These are phyloP conservation scores for Ferrisia virgata DNA, from an alignment of 2,888 invertebrate genomes.

Conservation along the genomic window DNA sequence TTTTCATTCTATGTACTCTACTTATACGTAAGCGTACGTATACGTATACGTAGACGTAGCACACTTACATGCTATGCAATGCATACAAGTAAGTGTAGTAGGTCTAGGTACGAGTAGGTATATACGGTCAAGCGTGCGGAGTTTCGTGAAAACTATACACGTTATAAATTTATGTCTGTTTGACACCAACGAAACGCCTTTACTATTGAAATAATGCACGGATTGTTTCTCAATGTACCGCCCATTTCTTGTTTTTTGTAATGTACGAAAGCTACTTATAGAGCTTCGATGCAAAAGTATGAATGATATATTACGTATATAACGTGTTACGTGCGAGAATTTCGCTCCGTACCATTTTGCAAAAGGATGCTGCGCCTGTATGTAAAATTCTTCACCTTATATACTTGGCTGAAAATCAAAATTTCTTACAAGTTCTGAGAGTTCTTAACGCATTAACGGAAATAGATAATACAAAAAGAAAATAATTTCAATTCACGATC, in stretches of 20 bases:
- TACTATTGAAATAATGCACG: slow-evolving; percentile 40
- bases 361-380: neutral
- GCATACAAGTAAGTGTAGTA: neutral
- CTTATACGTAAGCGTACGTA: neutral
- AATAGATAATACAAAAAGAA: too few species aligned
- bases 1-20: neutral
- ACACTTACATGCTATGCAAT: neutral
- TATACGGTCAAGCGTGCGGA: neutral
- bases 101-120: neutral
- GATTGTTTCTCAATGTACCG: slow-evolving; percentile 36
- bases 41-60: neutral
- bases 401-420: neutral
- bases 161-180: slow-evolving; percentile 42
- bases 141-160: slow-evolving; percentile 21
- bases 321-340: neutral
- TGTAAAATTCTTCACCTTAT: neutral
- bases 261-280: neutral
- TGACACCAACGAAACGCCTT: slow-evolving; percentile 36
- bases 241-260: slow-evolving; percentile 37
- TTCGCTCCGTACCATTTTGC: neutral
- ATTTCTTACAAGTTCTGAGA: too few species aligned
- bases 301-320: neutral
- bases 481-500: too few species aligned
- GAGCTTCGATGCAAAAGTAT: neutral
- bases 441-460: too few species aligned